These are phyloP conservation scores for Poecile montanus DNA, from an alignment of 2,797 vertebrate genomes.

Conservation along the genomic window DNA sequence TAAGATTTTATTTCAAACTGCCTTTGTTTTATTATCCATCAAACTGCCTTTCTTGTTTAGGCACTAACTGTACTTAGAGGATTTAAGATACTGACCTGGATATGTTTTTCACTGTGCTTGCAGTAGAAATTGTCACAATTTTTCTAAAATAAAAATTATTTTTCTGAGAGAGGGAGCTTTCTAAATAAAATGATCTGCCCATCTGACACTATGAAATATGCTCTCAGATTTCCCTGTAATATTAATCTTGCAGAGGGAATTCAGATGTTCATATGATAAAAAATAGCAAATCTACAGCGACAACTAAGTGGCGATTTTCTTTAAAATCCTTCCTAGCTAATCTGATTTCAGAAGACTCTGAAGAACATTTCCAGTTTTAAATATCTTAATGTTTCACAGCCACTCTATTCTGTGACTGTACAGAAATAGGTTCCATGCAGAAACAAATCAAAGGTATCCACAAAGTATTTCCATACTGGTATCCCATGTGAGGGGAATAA, in stretches of 20 bases:
- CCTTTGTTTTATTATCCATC: neutral
- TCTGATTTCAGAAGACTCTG: neutral
- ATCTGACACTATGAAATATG: neutral
- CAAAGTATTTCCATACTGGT: neutral
- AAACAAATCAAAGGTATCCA: neutral
- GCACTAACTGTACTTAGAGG: neutral
- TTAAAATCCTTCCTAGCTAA: conserved; percentile 18
- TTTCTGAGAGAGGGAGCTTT: neutral
- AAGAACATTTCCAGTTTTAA: neutral
- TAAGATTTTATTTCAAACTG: neutral
- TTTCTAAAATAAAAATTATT: neutral
- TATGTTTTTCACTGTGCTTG: neutral
- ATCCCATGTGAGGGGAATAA: neutral
- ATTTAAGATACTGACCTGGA: neutral
- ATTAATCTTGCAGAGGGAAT: conserved; percentile 27
- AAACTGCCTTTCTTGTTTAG: neutral
- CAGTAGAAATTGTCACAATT: neutral
- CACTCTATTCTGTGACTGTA: neutral
- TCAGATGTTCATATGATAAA: conserved; percentile 10
- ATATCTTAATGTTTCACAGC: neutral
- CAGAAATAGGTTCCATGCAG: neutral
- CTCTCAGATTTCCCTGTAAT: neutral
- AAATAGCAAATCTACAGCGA: conserved; percentile 9
- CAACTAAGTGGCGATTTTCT: conserved; percentile 4
- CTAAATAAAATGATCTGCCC: neutral